These are phyloP conservation scores for Myotis yumanensis DNA, from an alignment of 2,113 vertebrate genomes.

Conservation along the genomic window DNA sequence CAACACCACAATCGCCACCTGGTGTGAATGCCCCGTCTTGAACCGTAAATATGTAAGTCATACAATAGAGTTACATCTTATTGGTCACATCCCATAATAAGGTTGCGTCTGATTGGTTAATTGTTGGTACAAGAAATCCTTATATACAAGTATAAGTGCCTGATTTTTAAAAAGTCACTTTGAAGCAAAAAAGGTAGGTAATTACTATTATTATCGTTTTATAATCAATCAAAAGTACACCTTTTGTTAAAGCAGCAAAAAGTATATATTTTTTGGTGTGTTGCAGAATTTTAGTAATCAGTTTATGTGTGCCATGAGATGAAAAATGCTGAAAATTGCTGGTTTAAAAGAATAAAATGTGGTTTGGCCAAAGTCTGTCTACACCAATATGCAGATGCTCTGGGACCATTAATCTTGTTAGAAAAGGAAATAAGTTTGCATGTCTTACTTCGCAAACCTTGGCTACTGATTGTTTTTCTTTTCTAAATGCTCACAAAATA, in stretches of 20 bases:
- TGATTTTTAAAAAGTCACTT: background rate
- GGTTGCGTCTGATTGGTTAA: background rate
- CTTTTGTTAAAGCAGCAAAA: background rate
- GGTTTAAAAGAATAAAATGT: background rate
- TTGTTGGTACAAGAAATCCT: background rate
- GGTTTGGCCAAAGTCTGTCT: background rate
- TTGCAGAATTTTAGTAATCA: background rate
- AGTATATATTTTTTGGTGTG: background rate
- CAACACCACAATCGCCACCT: background rate
- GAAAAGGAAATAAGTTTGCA: background rate
- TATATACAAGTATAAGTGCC: background rate
- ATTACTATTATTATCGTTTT: background rate
- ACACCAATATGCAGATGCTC: fast-evolving
- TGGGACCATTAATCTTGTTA: background rate
- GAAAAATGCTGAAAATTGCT: background rate
- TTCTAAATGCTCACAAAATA: background rate
- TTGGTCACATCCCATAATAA: background rate
- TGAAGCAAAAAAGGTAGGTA: background rate
- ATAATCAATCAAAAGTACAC: background rate
- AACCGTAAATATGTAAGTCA: background rate
- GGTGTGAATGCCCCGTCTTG: background rate
- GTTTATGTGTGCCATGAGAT: background rate
- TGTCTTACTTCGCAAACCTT: background rate
- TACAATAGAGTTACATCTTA: background rate
- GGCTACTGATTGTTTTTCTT: background rate